Base-by-base conservation (phyloP, 2,888 invertebrate genomes). In the Papilio demoleus region DNA sequence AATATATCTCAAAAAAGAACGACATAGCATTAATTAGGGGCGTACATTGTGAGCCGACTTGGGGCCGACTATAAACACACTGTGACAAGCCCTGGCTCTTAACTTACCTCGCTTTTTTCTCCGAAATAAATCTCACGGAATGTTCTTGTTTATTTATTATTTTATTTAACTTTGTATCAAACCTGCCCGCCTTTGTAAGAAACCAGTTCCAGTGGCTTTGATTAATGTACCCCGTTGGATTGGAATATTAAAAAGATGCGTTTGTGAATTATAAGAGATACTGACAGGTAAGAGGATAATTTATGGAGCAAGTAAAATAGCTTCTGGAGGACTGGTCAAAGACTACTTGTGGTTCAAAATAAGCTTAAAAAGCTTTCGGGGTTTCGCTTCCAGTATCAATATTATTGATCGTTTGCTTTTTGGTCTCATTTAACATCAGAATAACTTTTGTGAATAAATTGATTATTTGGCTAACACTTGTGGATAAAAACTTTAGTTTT, bases 91-190 rank as follows among this genome's bases (percentile, higher is more conserved):
- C 86, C 86, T 81, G 82, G 85, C 88, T 89, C 85, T 89, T 87
- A 85, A 84, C 80, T 80, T 81, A 82, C 82, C 82, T 83, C 80
- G 79, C 80, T 85, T 90, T 87, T 90, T 92, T 88, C 89, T 85
- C 84, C 82, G 85, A 89, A 90, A 92, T 92, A 92, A 92, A 92
- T 92, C 92, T 91, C 86, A 86, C 84, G 82, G 85, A 88, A 89
- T 87, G 87, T 82, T 82, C 81, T 81, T 78, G 81, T 85, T 89
- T 91, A 90, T 92, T 91, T 90, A 91, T 92, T 90, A 92, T 92
- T 92, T 91, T 90, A 89, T 92, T 82, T 82, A 81, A 81, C 79
- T 89, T 88, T 79, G 80, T 81, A 79, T 76, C 78, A 83, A 85
- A 83, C 85, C 80, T 84, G 85, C 84, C 83, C 86, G 86, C 85